phyloP scores from a whole-genome alignment of 2,113 vertebrate genomes.

The Varanus salvator region DNA sequence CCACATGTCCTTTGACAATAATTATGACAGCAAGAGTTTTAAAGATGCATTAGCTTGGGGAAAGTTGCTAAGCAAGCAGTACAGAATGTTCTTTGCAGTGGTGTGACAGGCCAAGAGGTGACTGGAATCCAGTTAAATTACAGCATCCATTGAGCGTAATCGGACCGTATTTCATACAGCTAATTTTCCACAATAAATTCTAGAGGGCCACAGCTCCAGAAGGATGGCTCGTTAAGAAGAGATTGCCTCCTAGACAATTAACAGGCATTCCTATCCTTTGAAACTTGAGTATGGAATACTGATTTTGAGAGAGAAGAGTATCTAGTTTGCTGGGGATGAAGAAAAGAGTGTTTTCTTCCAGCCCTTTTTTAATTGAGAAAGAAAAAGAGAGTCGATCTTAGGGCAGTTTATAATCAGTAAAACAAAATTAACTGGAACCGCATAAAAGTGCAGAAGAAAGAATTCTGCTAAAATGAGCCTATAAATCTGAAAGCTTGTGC shows the following conservation, averaged over 20 bases:
- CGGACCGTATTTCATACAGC: background rate
- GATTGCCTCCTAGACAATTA: background rate
- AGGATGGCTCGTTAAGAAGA: background rate
- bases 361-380: background rate
- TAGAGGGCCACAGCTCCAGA: background rate
- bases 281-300: background rate
- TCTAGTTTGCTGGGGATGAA: background rate
- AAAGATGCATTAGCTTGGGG: slow-evolving; percentile 39
- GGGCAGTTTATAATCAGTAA: background rate
- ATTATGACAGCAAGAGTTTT: slow-evolving; percentile 51
- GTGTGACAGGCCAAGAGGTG: slow-evolving; percentile 19
- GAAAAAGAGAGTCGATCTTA: background rate
- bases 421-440: background rate
- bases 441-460: background rate
- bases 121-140: slow-evolving; percentile 20
- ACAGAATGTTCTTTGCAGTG: background rate
- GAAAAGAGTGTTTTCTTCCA: background rate
- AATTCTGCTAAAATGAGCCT: background rate
- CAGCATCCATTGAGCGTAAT: background rate
- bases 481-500: no score
- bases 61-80: slow-evolving; percentile 13
- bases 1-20: slow-evolving; percentile 3
- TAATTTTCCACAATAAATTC: background rate
- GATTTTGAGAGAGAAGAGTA: background rate
- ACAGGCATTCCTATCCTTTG: background rate